Base-by-base conservation (phyloP, 35 echinoderm and acorn worm genomes). In the Eucidaris tribuloides region DNA sequence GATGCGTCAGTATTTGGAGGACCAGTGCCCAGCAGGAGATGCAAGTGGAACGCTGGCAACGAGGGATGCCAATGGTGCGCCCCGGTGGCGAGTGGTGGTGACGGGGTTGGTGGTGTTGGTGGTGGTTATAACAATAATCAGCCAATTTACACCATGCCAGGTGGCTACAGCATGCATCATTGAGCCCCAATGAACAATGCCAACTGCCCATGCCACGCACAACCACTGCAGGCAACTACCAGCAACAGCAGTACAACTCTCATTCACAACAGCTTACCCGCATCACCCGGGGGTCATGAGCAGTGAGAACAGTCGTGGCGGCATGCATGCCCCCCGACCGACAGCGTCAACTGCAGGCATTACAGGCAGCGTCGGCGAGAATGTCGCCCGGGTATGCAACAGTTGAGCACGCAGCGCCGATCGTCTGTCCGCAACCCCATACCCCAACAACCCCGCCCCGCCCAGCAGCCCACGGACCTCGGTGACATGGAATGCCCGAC, bases 321-420 rank as follows among this genome's bases (percentile, higher is more conserved):
- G 34, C 24, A n/a, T n/a, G 81, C 25, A 20, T 15, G 35, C 15
- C 82, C 20, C 7, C 68, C n/a, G n/a, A 62, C 19, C 71, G 34
- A 43, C 80, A 65, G 9, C n/a, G 62, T 64, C 60, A 77, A 86
- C 35, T 61, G 76, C 44, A 52, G 46, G 54, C 56, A 65, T 36
- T 71, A 42, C 84, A 87, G 27, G 46, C 81, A 22, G 41, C 79
- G 32, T 49, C 83, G 30, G 93, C 93, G 86, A 90, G 93, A 45
- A 93, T 92, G 86, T 98, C 95, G 30, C 95, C 95, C 5, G 89
- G 92, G 23, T 93, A n/a, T n/a, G 90, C 71, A 93, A 98, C 68
- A 90, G 93, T 35, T 90, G 92, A 1, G 89, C 78, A 30, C 92
- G 95, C 50, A 98, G 86, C 0, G 95, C 93, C 3, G 77, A 93